phyloP scores from a whole-genome alignment of 1,140 invertebrate genomes.

The Drosophila micromelanica region DNA sequence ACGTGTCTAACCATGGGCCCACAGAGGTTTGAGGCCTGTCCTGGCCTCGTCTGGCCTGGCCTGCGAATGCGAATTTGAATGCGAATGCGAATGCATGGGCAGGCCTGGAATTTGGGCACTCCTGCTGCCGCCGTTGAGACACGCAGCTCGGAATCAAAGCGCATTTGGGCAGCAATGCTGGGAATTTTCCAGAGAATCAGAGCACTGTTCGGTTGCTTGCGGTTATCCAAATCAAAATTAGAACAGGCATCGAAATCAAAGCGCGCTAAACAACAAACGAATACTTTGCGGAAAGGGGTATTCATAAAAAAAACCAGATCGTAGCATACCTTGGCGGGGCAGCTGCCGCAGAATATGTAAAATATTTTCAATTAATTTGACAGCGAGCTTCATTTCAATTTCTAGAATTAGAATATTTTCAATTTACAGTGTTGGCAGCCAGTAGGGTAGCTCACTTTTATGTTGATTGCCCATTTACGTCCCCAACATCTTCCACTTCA shows the following conservation, averaged over 20 bases:
- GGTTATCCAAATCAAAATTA: slow-evolving; percentile 48
- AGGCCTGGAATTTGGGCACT: slow-evolving; percentile 17
- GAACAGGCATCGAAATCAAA: slow-evolving; percentile 38
- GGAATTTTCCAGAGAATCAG: slow-evolving; percentile 52
- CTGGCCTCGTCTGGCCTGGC: not conserved
- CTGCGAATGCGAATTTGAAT: too few relatives aligned
- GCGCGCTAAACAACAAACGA: slow-evolving; percentile 34
- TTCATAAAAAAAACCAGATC: slow-evolving; percentile 24
- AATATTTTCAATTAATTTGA: slow-evolving; percentile 81
- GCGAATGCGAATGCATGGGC: slow-evolving; percentile 31
- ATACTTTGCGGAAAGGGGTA: slow-evolving; percentile 23
- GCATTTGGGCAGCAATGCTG: slow-evolving; percentile 50
- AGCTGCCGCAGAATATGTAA: slow-evolving; percentile 61
- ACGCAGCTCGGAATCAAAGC: slow-evolving; percentile 55
- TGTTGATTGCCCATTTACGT: slow-evolving; percentile 39
- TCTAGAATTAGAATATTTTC: slow-evolving; percentile 44
- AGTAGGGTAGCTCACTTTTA: slow-evolving; percentile 24
- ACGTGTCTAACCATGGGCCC: slow-evolving; percentile 36
- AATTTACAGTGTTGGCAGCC: slow-evolving; percentile 24
- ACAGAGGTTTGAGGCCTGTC: slow-evolving; percentile 6
- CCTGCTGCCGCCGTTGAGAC: slow-evolving; percentile 10
- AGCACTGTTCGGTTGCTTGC: slow-evolving; percentile 34
- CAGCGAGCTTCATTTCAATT: slow-evolving; percentile 65
- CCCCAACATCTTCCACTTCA: slow-evolving; percentile 34
- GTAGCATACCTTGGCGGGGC: slow-evolving; percentile 49